Percentiles rank a stretch among this genome's conserved stretches.
phyloP scores from a whole-genome alignment of 2,113 vertebrate species.

The Gymnogyps californianus region DNA sequence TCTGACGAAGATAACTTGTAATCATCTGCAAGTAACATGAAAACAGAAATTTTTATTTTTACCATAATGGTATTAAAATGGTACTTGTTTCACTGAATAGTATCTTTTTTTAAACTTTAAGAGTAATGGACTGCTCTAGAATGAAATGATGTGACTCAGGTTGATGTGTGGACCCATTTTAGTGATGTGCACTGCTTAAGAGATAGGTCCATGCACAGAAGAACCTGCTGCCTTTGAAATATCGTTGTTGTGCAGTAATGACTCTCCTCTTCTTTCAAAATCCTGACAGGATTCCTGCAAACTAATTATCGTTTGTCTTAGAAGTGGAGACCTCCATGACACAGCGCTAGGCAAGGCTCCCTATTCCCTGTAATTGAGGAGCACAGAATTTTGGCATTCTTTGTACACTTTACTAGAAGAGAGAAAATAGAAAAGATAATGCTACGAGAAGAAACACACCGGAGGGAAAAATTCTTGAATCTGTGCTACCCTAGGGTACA shows the following conservation, averaged over 20 bases:
- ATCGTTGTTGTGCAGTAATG: background rate
- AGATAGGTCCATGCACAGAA: background rate
- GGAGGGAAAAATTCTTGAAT: background rate
- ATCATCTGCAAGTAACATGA: background rate
- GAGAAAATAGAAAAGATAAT: background rate
- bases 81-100: background rate
- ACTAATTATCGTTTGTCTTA: background rate
- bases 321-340: background rate
- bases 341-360: background rate
- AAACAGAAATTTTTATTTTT: background rate
- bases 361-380: accelerated
- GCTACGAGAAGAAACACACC: background rate
- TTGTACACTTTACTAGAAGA: background rate
- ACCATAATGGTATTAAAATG: background rate
- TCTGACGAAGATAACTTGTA: background rate
- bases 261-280: background rate
- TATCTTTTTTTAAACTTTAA: background rate
- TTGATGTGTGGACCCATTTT: background rate
- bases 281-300: background rate
- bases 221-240: background rate
- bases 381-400: background rate
- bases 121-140: background rate
- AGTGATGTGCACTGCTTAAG: background rate
- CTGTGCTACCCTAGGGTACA: background rate
- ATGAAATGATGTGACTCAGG: background rate